Base-by-base conservation (phyloP, 2,113 vertebrate species). In the Daphoenositta chrysoptera region DNA sequence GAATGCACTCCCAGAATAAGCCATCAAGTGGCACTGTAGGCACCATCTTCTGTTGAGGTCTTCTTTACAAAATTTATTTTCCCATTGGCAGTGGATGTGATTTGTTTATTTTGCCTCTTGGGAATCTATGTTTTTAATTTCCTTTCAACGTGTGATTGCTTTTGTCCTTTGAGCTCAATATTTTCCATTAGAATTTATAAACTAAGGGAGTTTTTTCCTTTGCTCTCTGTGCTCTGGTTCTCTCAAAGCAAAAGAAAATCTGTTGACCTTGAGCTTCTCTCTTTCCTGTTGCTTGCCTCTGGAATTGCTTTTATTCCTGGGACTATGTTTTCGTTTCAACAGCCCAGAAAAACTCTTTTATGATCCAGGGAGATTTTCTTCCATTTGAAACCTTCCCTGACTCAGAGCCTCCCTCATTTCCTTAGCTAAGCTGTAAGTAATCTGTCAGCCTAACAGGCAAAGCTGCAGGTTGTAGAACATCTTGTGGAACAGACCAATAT, bases 11-110 rank as follows among this genome's bases (percentile, higher is more conserved):
- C 83, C 66, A 72, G n/a, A 80, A 33, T 11, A 42, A 92, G 23
- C 88, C 90, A 80, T 92, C 71, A 90, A 92, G 88, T 86, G 94
- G 92, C 92, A 86, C 92, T 94, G 50, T 61, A 83, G 75, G 76
- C 58, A 70, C 42, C 78, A 24, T 30, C 44, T 85, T 85, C 79
- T 82, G 7, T 6, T 68, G 27, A 79, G 33, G 31, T 71, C 65
- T 63, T 45, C 18, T 53, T 79, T 85, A 82, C 82, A 79, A 48
- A 87, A 61, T 72, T 44, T 70, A 27, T 77, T 76, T 94, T 91
- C 40, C 79, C 42, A 26, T 35, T 72, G 82, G 24, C 75, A 57
- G 15, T 21, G 31, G 48, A 37, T 80, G 33, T 30, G 42, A 37
- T 39, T 85, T 72, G 27, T 82, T 90, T 89, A n/a, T 81, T 91